These are phyloP conservation scores for Falcunculus frontatus DNA, from an alignment of 2,113 vertebrate genomes.

Conservation along the genomic window DNA sequence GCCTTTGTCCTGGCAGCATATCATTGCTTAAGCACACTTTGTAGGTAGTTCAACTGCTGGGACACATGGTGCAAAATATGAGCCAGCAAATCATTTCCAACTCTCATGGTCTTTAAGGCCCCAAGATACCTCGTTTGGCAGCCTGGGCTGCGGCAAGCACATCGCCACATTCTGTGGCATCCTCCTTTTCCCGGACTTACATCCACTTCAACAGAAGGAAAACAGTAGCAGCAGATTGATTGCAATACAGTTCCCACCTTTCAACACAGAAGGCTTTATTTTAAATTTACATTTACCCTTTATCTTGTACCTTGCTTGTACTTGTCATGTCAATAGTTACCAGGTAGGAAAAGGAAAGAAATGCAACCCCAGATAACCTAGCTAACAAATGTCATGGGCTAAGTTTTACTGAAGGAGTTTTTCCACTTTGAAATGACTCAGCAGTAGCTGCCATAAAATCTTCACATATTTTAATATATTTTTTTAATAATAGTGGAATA, in stretches of 20 bases:
- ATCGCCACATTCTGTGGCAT: not conserved
- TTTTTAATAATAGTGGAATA: not conserved
- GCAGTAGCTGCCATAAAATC: not conserved
- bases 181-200: not conserved
- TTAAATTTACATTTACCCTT: slow-evolving; percentile 7
- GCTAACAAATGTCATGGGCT: not conserved
- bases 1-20: not conserved
- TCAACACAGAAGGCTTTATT: slow-evolving; percentile 1
- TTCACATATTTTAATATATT: not conserved
- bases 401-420: not conserved
- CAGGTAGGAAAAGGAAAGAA: not conserved
- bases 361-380: not conserved
- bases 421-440: not conserved
- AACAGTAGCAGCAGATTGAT: slow-evolving; percentile 4
- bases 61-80: slow-evolving; percentile 24
- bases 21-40: not conserved
- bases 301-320: not conserved
- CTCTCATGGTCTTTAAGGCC: not conserved
- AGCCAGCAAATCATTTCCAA: not conserved
- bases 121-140: rapidly evolving
- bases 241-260: not conserved
- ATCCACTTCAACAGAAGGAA: not conserved
- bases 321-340: not conserved
- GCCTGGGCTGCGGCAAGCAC: not conserved
- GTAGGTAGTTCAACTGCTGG: not conserved